Evolutionary conservation across 2,888 invertebrate species (phyloP), one percentile per base, ranked within the genome.

Genomic region (Chalcis sispes): DNA sequence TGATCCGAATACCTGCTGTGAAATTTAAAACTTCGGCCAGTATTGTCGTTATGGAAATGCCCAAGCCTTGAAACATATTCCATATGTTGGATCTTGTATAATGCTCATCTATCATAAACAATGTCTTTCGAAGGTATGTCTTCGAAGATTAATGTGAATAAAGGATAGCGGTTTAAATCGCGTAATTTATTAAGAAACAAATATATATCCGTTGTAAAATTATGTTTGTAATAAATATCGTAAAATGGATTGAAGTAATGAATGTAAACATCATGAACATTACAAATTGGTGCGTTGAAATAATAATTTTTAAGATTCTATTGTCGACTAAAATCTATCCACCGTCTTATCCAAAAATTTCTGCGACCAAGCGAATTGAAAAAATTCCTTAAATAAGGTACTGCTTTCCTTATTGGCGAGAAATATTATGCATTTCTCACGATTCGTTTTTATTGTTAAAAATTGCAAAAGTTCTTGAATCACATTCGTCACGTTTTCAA

Each of bases 321-420:
- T 67, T 18, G 4, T 67, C 36, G 2, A 54, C 54, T 2, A 61
- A 7, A n/a, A n/a, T n/a, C n/a, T n/a, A n/a, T n/a, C n/a, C n/a
- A n/a, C n/a, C n/a, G n/a, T n/a, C n/a, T n/a, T n/a, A n/a, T 73
- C 61, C 2, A 73, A 25, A 20, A 73, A 59, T 0, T 61, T 54
- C 0, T 67, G 20, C 8, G 15, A 4, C 67, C 73, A 73, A 8
- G 73, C 67, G 8, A 18, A 13, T 40, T 54, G n/a, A n/a, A 67
- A 61, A 7, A 73, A 73, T 1, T 15, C 23, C 10, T 4, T 7
- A 1, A 66, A 4, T 1, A 50, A 25, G 13, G 50, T 25, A 10
- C 8, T 29, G 2, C 4, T 18, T 5, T 27, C 40, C 2, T 25
- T 5, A 10, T 50, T 25, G 1, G 20, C 27, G 1, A 56, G 3